Evolutionary conservation across 1,140 invertebrate species (phyloP), one percentile per base, ranked within the genome.

Genomic region (Hesperophylax magnus): DNA sequence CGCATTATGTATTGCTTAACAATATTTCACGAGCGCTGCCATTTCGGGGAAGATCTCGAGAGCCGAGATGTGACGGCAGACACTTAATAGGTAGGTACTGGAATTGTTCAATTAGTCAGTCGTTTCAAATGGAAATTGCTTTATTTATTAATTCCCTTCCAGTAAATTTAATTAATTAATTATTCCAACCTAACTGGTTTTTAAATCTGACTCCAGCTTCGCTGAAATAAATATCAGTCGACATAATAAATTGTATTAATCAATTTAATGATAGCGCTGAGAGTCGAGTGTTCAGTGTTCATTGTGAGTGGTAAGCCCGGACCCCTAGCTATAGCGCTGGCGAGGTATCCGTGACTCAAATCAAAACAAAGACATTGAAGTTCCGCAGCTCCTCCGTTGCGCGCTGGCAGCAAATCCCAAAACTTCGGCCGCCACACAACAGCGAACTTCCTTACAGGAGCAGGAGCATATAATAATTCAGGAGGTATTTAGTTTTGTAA

Each of bases 401-500:
- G 14, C 7, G 39, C 47, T 34, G 71, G 22, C 54, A 24, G 54
- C 71, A 34, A 56, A 58, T 47, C 71, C 71, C 71, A 24, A 75
- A 75, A 75, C 52, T 75, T 75, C 22, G 71, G 67, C 52, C 20
- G 27, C 71, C n/a, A n/a, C 24, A 72, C 47, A 56, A 54, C 52
- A n/a, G 54, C 71, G 27, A 34, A 34, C 31, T 58, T 24, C 71
- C 52, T 17, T 47, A 52, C 39, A 71, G 17, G n/a, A 58, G 0
- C 71, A 56, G 71, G 71, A 75, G 71, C 53, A 75, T 24, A 75
- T 58, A 75, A 75, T 75, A 75, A 75, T 75, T 75, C 56, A 75
- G 27, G 71, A 58, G 71, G 71, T 75, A 75, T 75, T 75, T 75
- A 75, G 71, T 75, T 75, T 75, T 58, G 71, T 75, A 75, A 75